Evolutionary conservation across 1,140 invertebrate genomes (phyloP), one percentile per base, ranked within the genome.

Genomic region (Olivierus martensii): DNA sequence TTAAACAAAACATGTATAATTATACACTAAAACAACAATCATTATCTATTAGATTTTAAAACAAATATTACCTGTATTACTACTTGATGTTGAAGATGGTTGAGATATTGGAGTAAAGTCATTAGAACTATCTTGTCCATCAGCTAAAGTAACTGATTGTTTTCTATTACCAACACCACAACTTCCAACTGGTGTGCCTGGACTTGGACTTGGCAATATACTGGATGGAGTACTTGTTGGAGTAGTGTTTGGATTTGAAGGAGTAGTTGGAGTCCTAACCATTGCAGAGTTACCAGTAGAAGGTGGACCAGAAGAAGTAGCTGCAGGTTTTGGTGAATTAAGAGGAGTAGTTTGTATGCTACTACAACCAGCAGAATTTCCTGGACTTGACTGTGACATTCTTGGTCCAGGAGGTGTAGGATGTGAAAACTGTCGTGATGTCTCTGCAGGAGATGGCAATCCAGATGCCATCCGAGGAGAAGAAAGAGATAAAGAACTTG

Each of bases 381-480:
- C 78, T 10, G 79, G 79, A 66, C 79, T 80, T 53, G 79, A 78
- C 43, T 79, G 77, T 14, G 78, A 75, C 43, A 66, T 46, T 38
- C 66, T 55, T 5, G 59, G 46, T 17, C 55, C 54, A 38, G 49
- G 46, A 38, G 60, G 50, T 19, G 57, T 49, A 1, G 53, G 57
- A 21, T 48, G 17, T n/a, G 59, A 39, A 47, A 63, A 64, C 59
- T 76, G 69, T 44, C 73, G 60, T 46, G 72, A 67, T 58, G 72
- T 69, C 62, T 79, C 78, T 0, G 79, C 78, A 0, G 81, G 82
- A 3, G 82, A 83, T 66, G 82, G 81, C 11, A 82, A 62, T 19
- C 77, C 78, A 10, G 79, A 79, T 52, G 78, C 76, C 42, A 81
- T 79, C 39, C 80, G 55, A 6, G 65, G 64, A 19, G 65, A 66